Conservation (phyloP, 2,888 invertebrate species). For the Chloromyia formosa region DNA sequence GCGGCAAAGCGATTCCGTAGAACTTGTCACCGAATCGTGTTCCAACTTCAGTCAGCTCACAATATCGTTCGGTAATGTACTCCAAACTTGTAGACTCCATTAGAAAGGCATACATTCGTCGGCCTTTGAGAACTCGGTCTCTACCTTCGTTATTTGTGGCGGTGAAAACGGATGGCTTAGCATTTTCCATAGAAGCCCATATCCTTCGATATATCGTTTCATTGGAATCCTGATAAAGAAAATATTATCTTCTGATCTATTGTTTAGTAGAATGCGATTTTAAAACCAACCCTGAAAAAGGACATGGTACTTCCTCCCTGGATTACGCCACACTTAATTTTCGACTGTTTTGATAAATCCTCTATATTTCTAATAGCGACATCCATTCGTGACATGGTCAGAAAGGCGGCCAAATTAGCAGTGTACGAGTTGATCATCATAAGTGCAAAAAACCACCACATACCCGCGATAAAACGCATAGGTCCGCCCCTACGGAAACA, state of each 20-base stretch:
- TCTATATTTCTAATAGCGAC: slow-evolving; percentile 89
- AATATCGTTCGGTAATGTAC: slow-evolving; percentile 86
- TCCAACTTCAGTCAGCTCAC: slow-evolving; percentile 85
- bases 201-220: slow-evolving; percentile 89
- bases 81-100: slow-evolving; percentile 97
- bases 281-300: slow-evolving; percentile 80
- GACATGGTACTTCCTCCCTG: slow-evolving; percentile 88
- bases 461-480: slow-evolving; percentile 78
- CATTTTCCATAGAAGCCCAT: slow-evolving; percentile 91
- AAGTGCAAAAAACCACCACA: slow-evolving; percentile 85
- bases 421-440: slow-evolving; percentile 90
- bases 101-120: slow-evolving; percentile 88
- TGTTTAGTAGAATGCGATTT: not conserved
- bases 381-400: slow-evolving; percentile 91
- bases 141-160: slow-evolving; percentile 86
- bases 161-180: slow-evolving; percentile 84
- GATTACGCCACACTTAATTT: slow-evolving; percentile 93
- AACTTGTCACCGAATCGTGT: slow-evolving; percentile 88
- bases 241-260: not conserved
- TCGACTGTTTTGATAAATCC: slow-evolving; percentile 89
- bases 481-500: slow-evolving; percentile 73
- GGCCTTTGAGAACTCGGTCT: slow-evolving; percentile 80
- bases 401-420: slow-evolving; percentile 92
- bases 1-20: slow-evolving; percentile 92
- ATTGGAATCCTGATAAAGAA: slow-evolving; percentile 76